Evolutionary conservation across 2,113 vertebrate genomes (phyloP).

Genomic region (Isichthys henryi): DNA sequence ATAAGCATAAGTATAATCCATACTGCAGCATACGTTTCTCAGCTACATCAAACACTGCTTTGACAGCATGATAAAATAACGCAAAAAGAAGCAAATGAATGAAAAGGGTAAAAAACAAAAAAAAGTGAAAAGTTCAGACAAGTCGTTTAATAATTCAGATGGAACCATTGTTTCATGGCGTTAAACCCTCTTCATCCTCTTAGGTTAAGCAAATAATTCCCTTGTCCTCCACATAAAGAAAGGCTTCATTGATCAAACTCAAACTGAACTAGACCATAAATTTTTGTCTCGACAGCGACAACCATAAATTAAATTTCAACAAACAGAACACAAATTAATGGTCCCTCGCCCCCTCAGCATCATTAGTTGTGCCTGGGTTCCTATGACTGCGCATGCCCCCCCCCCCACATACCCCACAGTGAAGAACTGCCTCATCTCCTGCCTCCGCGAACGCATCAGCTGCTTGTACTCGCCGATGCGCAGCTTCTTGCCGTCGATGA

Average conservation of each 20-base stretch:
- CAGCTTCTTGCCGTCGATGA: constrained; percentile 96
- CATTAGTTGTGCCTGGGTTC: not conserved
- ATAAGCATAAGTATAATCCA: not conserved
- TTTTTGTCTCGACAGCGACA: not conserved
- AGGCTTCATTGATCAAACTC: not conserved
- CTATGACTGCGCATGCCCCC: not conserved
- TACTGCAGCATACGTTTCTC: not conserved
- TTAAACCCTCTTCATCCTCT: not conserved
- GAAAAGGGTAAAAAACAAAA: not conserved
- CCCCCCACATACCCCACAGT: constrained; percentile 80
- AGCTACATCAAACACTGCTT: not conserved
- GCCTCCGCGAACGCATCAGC: constrained; percentile 94
- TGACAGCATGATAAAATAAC: not conserved
- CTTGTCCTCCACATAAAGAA: not conserved
- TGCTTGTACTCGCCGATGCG: constrained; percentile 98
- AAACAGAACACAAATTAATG: not conserved
- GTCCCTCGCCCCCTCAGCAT: not conserved
- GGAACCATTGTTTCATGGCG: not conserved
- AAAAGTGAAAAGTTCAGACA: not conserved
- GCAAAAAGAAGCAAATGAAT: not conserved
- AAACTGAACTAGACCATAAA: not conserved
- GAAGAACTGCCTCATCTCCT: constrained; percentile 99
- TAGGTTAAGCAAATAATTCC: not conserved
- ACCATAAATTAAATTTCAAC: not conserved
- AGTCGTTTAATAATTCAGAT: not conserved